Base-by-base conservation (phyloP, 2,113 vertebrate species). In the Climacteris rufus region DNA sequence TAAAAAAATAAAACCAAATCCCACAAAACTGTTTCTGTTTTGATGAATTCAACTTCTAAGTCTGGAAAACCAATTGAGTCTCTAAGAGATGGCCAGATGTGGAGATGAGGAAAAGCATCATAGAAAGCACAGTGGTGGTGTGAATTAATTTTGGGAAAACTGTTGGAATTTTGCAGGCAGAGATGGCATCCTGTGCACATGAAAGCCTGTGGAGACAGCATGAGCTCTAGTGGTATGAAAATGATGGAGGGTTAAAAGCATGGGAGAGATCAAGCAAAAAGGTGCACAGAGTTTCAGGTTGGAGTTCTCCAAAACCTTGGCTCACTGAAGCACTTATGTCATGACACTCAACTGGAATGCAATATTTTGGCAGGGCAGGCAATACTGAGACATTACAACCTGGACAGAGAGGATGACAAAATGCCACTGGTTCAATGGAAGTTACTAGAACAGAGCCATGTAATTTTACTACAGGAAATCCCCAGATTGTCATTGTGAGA, bases 91-190 rank as follows among this genome's bases (percentile, higher is more conserved):
- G 25, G 12, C 54, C 71, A 83, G 49, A 92, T 65, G 70, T 0
- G 0, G 61, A 94, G 53, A 84, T 71, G 92, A 69, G 66, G 82
- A 86, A 94, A 87, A 95, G 37, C 40, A 39, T 72, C 59, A 44
- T 23, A 66, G 70, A 86, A 97, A 76, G 54, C 47, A 42, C 91
- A 86, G 83, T 70, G 54, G 64, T 77, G 30, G 49, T 40, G 21
- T 59, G 79, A 86, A 88, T 88, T 83, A 74, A 83, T 77, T 86
- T 94, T 54, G 79, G 59, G 79, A 96, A 94, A 93, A 39, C 24
- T 59, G 59, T 23, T 89, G 83, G 68, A 85, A 93, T 85, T 94
- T 78, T 90, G 39, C 64, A 86, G 56, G 35, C 76, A 74, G 71
- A 54, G 56, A 30, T 70, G 35, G 35, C 42, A 88, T 86, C 76